A percentile compares a stretch with the other conserved stretches of the same genome.
Evolutionary conservation across 2,888 invertebrate genomes (phyloP).

Genomic region (Tetranychus piercei): DNA sequence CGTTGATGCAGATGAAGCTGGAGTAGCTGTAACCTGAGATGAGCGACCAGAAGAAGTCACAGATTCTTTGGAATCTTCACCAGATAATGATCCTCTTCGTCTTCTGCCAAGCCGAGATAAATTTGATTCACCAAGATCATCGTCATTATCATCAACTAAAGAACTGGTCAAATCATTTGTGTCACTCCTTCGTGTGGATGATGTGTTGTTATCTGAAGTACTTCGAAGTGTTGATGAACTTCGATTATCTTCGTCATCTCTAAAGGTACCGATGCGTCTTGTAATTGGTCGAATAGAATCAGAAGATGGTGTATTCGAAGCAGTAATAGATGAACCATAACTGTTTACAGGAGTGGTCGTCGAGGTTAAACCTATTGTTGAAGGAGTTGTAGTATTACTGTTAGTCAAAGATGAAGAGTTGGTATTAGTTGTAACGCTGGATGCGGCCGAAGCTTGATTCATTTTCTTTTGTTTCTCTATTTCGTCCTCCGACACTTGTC

Average conservation of each 20-base stretch:
- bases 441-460: slow-evolving; percentile 3
- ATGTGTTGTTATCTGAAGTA: neutral
- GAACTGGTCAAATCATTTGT: neutral
- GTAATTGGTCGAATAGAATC: neutral
- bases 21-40: neutral
- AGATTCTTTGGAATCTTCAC: neutral
- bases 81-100: neutral
- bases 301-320: neutral
- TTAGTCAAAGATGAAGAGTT: neutral
- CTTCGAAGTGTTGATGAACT: neutral
- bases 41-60: neutral
- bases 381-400: neutral
- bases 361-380: neutral
- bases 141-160: neutral
- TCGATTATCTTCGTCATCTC: neutral
- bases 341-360: neutral
- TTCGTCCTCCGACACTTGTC: slow-evolving; percentile 73
- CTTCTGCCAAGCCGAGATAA: slow-evolving; percentile 1
- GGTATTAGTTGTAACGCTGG: neutral
- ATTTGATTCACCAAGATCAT: neutral
- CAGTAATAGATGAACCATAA: neutral
- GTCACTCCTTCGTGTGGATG: neutral
- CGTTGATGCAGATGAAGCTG: neutral
- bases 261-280: neutral
- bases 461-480: slow-evolving; percentile 53